phyloP scores from a whole-genome alignment of 2,888 invertebrate species.

The Meiosimyza platycephala region DNA sequence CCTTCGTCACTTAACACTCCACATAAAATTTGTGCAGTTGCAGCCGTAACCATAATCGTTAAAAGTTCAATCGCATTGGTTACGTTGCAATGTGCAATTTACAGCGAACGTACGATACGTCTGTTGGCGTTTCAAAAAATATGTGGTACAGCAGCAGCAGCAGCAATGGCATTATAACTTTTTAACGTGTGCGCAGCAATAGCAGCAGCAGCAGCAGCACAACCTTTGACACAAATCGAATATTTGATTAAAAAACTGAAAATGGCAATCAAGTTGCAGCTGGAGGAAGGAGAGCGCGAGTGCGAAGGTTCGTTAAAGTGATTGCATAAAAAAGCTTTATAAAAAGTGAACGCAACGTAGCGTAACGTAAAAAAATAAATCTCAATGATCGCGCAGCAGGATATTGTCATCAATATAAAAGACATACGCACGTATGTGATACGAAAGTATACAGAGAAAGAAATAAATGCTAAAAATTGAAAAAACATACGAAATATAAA shows the following conservation, averaged over 20 bases:
- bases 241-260: slow-evolving; percentile 18
- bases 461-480: too few relatives aligned
- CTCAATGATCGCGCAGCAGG: slow-evolving; percentile 6
- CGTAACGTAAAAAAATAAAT: too few relatives aligned
- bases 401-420: slow-evolving; percentile 15
- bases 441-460: too few relatives aligned
- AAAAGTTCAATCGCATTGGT: slow-evolving; percentile 17
- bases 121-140: not conserved
- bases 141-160: not conserved
- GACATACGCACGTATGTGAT: too few relatives aligned
- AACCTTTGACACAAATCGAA: slow-evolving; percentile 9
- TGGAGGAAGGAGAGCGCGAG: not conserved
- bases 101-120: not conserved
- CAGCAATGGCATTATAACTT: not conserved
- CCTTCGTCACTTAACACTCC: not conserved
- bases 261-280: not conserved
- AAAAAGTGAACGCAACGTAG: not conserved
- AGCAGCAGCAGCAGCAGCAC: too few relatives aligned
- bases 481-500: too few relatives aligned
- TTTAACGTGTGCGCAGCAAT: not conserved
- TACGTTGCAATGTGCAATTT: slow-evolving; percentile 4
- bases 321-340: slow-evolving; percentile 7
- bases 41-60: slow-evolving; percentile 23
- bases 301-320: not conserved
- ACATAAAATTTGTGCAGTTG: not conserved